These are phyloP conservation scores for Poeciliopsis gracilis DNA, from an alignment of 2,797 vertebrate genomes.

Conservation along the genomic window DNA sequence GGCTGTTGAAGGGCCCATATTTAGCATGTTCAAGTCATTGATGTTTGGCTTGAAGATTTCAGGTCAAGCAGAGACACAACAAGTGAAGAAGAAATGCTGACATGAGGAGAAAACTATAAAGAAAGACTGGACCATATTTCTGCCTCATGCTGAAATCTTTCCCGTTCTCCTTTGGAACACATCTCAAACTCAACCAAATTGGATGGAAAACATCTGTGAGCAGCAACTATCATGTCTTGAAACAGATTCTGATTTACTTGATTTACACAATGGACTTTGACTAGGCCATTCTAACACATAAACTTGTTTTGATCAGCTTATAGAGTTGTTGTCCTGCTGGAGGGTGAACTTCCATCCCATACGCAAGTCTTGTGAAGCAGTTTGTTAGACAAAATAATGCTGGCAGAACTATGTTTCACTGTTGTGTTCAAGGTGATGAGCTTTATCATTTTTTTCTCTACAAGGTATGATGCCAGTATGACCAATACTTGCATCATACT, in stretches of 20 bases:
- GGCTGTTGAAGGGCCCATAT: conserved; percentile 20
- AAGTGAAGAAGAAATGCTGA: neutral
- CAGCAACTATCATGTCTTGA: neutral
- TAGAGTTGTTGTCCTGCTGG: neutral
- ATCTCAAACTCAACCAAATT: neutral
- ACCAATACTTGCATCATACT: too few species aligned
- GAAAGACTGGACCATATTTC: neutral
- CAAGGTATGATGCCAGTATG: neutral
- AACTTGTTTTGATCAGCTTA: neutral
- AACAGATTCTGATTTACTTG: neutral
- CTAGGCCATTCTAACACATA: neutral
- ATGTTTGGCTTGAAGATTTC: neutral
- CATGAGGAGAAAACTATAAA: too few species aligned
- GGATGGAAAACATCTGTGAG: neutral
- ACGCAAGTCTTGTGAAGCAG: neutral
- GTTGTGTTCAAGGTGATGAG: neutral
- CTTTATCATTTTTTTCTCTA: neutral
- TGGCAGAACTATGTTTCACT: neutral
- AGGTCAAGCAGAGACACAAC: neutral
- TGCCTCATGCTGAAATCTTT: neutral
- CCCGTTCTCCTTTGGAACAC: neutral
- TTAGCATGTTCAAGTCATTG: conserved; percentile 10
- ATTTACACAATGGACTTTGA: neutral
- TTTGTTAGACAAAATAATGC: neutral
- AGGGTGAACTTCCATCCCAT: neutral